Percentiles rank a stretch among this genome's conserved stretches.
These are phyloP conservation scores for Ophion costatus DNA, from an alignment of 2,888 invertebrate species.

Conservation along the genomic window DNA sequence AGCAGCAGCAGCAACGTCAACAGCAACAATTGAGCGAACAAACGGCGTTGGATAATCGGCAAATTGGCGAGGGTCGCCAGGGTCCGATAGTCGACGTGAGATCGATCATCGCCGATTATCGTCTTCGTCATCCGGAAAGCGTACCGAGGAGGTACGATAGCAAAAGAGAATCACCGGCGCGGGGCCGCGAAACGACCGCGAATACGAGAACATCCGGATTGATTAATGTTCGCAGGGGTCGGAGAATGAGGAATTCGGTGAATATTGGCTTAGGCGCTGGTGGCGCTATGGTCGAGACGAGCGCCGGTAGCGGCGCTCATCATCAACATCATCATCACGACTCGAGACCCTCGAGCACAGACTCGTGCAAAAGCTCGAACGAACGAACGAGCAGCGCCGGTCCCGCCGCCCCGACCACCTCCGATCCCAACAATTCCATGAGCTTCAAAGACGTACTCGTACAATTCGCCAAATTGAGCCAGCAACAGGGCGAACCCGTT, in stretches of 20 bases:
- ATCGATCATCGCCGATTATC: constrained; percentile 92
- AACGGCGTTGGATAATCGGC: constrained; percentile 85
- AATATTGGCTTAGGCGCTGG: constrained; percentile 81
- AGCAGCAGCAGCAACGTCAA: constrained; percentile 52
- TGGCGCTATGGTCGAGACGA: constrained; percentile 81
- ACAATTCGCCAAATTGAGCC: constrained; percentile 88
- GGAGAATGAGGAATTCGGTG: constrained; percentile 82
- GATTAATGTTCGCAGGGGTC: constrained; percentile 76
- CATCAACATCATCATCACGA: constrained; percentile 77
- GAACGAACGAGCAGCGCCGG: constrained; percentile 67
- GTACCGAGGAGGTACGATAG: constrained; percentile 86
- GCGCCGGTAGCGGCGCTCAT: constrained; percentile 35
- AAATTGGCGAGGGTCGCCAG: constrained; percentile 88
- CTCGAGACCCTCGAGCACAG: constrained; percentile 85
- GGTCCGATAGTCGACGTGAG: constrained; percentile 93
- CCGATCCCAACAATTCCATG: constrained; percentile 83
- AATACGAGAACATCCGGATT: constrained; percentile 56
- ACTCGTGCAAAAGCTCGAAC: constrained; percentile 84
- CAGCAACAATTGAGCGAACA: constrained; percentile 70
- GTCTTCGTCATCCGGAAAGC: constrained; percentile 90
- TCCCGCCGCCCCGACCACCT: constrained; percentile 50
- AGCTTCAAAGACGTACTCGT: constrained; percentile 91
- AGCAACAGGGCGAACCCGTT: constrained; percentile 82
- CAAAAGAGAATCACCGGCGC: constrained; percentile 48
- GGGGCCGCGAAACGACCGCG: constrained; percentile 28